Percentiles rank a stretch among this genome's conserved stretches.
These are phyloP conservation scores for Zosterops lateralis DNA, from an alignment of 2,113 vertebrate genomes.

Conservation along the genomic window DNA sequence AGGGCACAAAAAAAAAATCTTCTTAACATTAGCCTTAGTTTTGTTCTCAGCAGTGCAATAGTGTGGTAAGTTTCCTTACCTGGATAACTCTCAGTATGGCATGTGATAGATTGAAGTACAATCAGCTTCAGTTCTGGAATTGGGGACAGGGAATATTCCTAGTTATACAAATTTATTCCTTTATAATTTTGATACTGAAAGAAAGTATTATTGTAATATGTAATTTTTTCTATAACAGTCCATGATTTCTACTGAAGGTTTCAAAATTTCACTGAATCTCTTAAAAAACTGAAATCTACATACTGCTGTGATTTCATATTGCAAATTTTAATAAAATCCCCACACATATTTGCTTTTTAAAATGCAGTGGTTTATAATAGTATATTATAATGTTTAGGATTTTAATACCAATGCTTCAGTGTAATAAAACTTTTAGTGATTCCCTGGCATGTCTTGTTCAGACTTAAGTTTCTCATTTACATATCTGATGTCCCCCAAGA, in stretches of 20 bases:
- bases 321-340: neutral
- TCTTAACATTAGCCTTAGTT: neutral
- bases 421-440: conserved; percentile 79
- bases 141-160: neutral
- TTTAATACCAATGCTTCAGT: conserved; percentile 65
- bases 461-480: conserved; percentile 78
- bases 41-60: neutral
- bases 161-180: neutral
- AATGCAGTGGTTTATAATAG: conserved; percentile 57
- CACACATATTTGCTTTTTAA: conserved; percentile 66
- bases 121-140: neutral
- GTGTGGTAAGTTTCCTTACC: neutral
- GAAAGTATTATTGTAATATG: neutral
- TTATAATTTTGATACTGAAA: neutral
- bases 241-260: neutral
- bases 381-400: conserved; percentile 55
- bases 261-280: neutral
- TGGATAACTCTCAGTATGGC: neutral
- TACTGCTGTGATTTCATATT: conserved; percentile 42
- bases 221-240: neutral
- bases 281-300: conserved; percentile 46
- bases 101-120: neutral
- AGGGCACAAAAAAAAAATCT: neutral
- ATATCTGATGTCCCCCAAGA: conserved; percentile 80
- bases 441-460: conserved; percentile 73